Percentiles rank a stretch among this genome's conserved stretches.
Evolutionary conservation across 2,888 invertebrate species (phyloP).

Genomic region (Tortrix viridana): DNA sequence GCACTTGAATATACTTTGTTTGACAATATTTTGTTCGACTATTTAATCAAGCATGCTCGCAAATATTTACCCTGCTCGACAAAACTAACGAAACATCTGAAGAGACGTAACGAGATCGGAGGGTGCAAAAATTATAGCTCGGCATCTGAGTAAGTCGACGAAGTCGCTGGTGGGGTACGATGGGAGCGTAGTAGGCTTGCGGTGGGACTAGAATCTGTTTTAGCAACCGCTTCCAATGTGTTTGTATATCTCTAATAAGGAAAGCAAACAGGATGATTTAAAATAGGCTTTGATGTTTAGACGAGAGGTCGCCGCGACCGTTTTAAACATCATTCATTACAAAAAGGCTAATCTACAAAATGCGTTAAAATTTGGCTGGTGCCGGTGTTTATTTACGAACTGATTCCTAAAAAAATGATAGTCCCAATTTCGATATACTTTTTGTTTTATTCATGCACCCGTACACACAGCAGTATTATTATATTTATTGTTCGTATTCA

Average conservation of each 20-base stretch:
- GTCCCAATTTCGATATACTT: no score
- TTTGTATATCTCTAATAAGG: conserved; percentile 21
- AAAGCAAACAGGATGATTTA: conserved; percentile 20
- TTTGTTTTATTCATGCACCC: no score
- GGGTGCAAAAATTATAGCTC: conserved; percentile 33
- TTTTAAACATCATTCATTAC: neutral
- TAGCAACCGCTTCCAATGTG: conserved; percentile 11
- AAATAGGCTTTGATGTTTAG: conserved; percentile 33
- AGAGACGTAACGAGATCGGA: conserved; percentile 33
- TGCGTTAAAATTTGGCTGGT: no score
- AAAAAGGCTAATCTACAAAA: no score
- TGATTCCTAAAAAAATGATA: no score
- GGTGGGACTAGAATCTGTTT: conserved; percentile 3
- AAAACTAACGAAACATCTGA: conserved; percentile 35
- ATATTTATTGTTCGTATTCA: no score
- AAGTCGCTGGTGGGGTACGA: neutral
- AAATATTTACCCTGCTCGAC: conserved; percentile 26
- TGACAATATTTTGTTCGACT: conserved; percentile 13
- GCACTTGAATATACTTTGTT: conserved; percentile 15
- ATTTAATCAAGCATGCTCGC: conserved; percentile 24
- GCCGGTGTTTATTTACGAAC: no score
- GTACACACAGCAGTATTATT: no score
- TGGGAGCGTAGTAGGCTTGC: neutral
- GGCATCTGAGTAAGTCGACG: neutral
- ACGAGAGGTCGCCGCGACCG: conserved; percentile 20